These are phyloP conservation scores for Micromussa lordhowensis DNA, from an alignment of 92 coral and sea anemone genomes.

Conservation along the genomic window DNA sequence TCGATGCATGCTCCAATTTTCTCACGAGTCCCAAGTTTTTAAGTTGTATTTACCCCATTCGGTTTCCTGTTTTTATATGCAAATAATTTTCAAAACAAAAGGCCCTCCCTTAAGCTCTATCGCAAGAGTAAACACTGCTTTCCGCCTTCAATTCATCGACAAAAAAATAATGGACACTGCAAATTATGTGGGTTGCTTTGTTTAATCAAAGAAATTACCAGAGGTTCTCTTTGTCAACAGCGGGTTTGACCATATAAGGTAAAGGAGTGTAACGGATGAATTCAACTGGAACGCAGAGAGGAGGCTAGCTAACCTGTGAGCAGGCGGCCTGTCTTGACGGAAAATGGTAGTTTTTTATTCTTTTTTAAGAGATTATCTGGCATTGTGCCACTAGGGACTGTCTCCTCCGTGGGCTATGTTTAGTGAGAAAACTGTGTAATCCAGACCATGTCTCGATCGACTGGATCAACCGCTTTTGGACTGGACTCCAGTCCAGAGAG, in stretches of 20 bases:
- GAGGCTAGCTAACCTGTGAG: neutral
- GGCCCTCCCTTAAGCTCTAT: slow-evolving; percentile 5
- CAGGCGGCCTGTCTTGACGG: neutral
- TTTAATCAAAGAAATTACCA: neutral
- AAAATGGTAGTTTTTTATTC: neutral
- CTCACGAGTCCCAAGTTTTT: slow-evolving; percentile 28
- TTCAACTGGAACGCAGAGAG: neutral
- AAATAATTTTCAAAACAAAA: slow-evolving; percentile 35
- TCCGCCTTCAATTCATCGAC: slow-evolving; percentile 3
- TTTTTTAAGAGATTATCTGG: neutral
- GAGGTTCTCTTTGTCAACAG: neutral
- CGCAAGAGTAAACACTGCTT: neutral
- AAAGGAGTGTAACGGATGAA: neutral
- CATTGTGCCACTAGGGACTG: neutral
- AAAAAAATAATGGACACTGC: neutral
- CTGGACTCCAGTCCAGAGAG: too few species aligned
- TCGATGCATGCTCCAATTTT: slow-evolving; percentile 1
- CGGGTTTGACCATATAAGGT: neutral
- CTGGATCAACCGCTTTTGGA: too few species aligned
- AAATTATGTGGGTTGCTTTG: neutral
- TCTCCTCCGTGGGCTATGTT: neutral
- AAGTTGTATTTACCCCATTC: slow-evolving; percentile 5
- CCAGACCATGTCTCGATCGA: too few species aligned
- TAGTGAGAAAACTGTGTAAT: neutral
- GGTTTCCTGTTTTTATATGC: slow-evolving; percentile 25